Percentiles rank a stretch among this genome's conserved stretches.
Evolutionary conservation across 2,113 vertebrate species (phyloP).

Genomic region (Toxostoma redivivum): DNA sequence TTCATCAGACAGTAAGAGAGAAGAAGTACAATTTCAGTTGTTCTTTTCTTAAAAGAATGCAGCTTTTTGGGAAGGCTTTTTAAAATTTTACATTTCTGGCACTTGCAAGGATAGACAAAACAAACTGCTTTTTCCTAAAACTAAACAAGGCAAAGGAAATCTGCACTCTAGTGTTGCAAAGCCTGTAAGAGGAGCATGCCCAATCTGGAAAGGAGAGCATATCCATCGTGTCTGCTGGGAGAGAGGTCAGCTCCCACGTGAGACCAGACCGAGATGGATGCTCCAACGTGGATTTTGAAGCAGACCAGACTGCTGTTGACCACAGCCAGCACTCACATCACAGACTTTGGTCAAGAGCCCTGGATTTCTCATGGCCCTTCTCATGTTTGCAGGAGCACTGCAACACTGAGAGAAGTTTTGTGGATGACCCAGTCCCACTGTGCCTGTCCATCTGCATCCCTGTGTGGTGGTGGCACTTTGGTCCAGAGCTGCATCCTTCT

Average conservation of each 20-base stretch:
- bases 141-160: constrained; percentile 54
- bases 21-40: background rate
- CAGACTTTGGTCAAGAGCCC: background rate
- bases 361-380: background rate
- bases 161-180: constrained; percentile 3
- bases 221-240: background rate
- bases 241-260: background rate
- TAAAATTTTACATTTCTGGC: background rate
- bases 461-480: background rate
- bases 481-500: background rate
- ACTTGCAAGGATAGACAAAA: constrained; percentile 21
- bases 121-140: background rate
- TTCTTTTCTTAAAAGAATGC: background rate
- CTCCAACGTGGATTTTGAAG: background rate
- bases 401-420: background rate
- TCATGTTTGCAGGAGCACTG: background rate
- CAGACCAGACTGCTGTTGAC: background rate
- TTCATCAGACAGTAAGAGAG: background rate
- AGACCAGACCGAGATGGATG: fast-evolving
- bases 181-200: background rate
- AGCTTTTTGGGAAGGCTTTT: background rate
- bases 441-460: fast-evolving
- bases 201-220: background rate
- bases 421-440: fast-evolving
- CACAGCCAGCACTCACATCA: fast-evolving